Conservation (phyloP, 2,113 vertebrate species). For the Triplophysa tibetana region DNA sequence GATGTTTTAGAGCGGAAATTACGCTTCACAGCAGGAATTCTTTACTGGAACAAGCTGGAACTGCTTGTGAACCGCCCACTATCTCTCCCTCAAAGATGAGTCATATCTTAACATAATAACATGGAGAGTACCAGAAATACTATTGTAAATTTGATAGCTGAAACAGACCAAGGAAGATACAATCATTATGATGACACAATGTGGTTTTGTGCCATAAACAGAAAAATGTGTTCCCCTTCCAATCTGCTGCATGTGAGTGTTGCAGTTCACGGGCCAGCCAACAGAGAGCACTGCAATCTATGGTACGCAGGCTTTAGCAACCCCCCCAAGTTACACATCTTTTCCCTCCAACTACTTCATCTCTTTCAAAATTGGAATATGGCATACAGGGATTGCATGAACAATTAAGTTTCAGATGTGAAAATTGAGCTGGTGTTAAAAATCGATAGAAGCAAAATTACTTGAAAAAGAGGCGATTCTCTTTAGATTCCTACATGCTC, state of each 20-base stretch:
- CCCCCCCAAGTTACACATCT: not conserved
- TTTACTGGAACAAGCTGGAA: constrained; percentile 11
- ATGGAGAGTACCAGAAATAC: constrained; percentile 27
- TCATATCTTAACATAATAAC: constrained; percentile 12
- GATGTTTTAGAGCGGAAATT: constrained; percentile 2
- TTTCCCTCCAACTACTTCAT: constrained; percentile 16
- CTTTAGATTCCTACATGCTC: constrained; percentile 18
- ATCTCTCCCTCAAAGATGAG: constrained; percentile 36
- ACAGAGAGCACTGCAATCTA: constrained; percentile 46
- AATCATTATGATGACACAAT: constrained; percentile 18
- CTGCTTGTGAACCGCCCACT: constrained; percentile 13
- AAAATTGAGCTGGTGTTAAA: constrained; percentile 28
- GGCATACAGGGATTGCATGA: constrained; percentile 34
- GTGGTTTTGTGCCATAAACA: constrained; percentile 29
- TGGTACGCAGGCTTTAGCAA: not conserved
- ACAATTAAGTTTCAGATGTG: constrained; percentile 41
- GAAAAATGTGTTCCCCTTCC: not conserved
- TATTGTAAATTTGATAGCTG: constrained; percentile 27
- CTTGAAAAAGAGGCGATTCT: constrained; percentile 21
- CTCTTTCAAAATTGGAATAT: constrained; percentile 32
- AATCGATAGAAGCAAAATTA: constrained; percentile 34
- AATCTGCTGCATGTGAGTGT: not conserved
- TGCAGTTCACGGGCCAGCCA: constrained; percentile 12
- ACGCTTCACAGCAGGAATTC: constrained; percentile 8
- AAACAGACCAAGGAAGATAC: constrained; percentile 15